These are phyloP conservation scores for Cyanistes caeruleus DNA, from an alignment of 2,113 vertebrate species.

Conservation along the genomic window DNA sequence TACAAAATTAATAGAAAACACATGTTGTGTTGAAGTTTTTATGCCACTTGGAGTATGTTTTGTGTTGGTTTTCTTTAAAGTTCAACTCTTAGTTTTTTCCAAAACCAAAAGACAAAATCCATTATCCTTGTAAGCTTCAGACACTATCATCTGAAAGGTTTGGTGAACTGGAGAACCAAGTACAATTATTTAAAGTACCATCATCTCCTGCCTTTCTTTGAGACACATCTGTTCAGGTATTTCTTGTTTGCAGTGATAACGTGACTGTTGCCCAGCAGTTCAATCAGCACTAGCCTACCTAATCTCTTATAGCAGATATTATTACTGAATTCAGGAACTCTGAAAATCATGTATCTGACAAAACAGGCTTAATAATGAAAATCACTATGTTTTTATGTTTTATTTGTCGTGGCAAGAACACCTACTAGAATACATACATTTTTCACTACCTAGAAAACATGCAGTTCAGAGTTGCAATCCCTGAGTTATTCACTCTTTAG, in stretches of 20 bases:
- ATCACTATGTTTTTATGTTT: not conserved
- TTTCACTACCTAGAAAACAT: slow-evolving; percentile 48
- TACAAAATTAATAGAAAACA: not conserved
- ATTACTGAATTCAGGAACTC: slow-evolving; percentile 44
- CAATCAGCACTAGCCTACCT: slow-evolving; percentile 67
- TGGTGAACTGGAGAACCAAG: not conserved
- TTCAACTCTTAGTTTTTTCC: not conserved
- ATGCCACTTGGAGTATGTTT: not conserved
- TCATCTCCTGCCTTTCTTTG: not conserved
- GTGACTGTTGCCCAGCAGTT: slow-evolving; percentile 56
- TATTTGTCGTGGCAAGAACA: slow-evolving; percentile 39
- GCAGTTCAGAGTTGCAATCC: slow-evolving; percentile 56
- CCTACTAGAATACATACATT: not conserved
- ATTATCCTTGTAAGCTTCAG: not conserved
- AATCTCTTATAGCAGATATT: slow-evolving; percentile 64
- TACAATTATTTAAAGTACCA: not conserved
- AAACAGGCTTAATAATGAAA: slow-evolving; percentile 48
- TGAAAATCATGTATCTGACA: slow-evolving; percentile 23
- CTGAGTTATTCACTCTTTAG: slow-evolving; percentile 46
- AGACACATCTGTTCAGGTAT: not conserved
- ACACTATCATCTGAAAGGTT: not conserved
- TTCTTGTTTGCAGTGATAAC: not conserved
- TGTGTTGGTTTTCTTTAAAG: not conserved
- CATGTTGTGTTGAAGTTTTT: not conserved
- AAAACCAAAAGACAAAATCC: not conserved